Evolutionary conservation across 37 sponge, comb jelly and placozoan species (phyloP).

Genomic region (Amphimedon queenslandica): DNA sequence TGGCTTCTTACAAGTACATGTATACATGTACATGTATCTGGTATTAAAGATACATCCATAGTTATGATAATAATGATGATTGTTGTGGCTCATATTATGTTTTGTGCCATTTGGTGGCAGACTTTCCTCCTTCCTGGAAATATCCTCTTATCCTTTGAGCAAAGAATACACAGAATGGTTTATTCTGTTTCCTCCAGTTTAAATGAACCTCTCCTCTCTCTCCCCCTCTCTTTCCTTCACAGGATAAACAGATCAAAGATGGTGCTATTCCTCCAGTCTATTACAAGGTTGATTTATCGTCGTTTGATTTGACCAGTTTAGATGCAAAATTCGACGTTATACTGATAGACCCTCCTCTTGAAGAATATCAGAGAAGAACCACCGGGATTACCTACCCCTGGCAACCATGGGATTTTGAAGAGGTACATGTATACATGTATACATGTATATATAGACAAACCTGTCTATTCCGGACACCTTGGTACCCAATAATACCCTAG

Average conservation of each 20-base stretch:
- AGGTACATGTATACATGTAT: constrained; percentile 20
- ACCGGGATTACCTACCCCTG: constrained; percentile 69
- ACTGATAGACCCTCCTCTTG: constrained; percentile 86
- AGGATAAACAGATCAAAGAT: constrained; percentile 60
- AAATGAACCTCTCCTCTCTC: background rate
- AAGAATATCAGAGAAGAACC: constrained; percentile 87
- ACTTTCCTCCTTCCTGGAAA: too few species aligned
- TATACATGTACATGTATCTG: too few species aligned
- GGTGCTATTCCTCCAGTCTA: constrained; percentile 66
- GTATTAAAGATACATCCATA: too few species aligned
- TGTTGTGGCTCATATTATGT: too few species aligned
- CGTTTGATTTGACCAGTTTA: constrained; percentile 53
- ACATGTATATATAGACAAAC: background rate
- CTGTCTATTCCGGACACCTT: too few species aligned
- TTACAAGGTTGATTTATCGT: constrained; percentile 58
- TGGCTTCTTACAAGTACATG: too few species aligned
- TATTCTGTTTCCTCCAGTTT: too few species aligned
- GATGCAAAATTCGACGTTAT: constrained; percentile 91
- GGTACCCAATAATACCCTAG: too few species aligned
- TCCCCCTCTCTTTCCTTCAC: background rate
- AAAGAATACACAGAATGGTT: too few species aligned
- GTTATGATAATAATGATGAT: background rate
- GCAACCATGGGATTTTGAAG: constrained; percentile 88
- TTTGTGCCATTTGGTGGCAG: too few species aligned
- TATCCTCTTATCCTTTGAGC: too few species aligned